These are phyloP conservation scores for Dynastes maya DNA, from an alignment of 2,888 invertebrate genomes.

Conservation along the genomic window DNA sequence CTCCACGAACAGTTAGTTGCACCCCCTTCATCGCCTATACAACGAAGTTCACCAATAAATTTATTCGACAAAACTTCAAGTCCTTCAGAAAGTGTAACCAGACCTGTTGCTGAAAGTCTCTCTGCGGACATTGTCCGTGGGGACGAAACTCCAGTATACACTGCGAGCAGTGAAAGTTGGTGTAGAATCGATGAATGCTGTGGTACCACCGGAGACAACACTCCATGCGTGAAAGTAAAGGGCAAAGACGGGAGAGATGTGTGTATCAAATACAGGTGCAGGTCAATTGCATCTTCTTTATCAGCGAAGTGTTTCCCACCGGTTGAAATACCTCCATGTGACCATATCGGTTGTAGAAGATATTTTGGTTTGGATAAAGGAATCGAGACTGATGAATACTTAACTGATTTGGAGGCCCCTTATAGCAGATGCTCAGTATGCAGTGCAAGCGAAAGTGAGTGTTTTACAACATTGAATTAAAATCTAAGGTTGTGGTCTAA, in stretches of 20 bases:
- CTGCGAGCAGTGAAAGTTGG: slow-evolving; percentile 12
- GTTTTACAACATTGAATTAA: not conserved
- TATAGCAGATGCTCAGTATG: not conserved
- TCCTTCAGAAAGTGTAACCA: not conserved
- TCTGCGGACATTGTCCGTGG: too few relatives aligned
- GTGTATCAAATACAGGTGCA: slow-evolving; percentile 38
- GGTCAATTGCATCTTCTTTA: slow-evolving; percentile 21
- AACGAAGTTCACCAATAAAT: not conserved
- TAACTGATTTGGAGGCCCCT: not conserved
- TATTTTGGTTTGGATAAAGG: slow-evolving; percentile 18
- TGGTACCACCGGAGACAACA: slow-evolving; percentile 25
- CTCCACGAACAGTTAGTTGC: not conserved
- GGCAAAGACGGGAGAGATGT: slow-evolving; percentile 27
- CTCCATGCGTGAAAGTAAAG: slow-evolving; percentile 27
- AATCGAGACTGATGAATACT: not conserved
- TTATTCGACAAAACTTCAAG: not conserved
- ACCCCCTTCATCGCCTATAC: not conserved
- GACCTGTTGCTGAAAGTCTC: too few relatives aligned
- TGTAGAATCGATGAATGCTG: slow-evolving; percentile 46
- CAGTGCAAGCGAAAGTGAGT: slow-evolving; percentile 3
- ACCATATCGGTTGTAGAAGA: not conserved
- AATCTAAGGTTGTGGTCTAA: too few relatives aligned
- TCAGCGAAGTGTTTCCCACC: slow-evolving; percentile 48
- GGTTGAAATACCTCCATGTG: slow-evolving; percentile 49
- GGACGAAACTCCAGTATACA: not conserved